Evolutionary conservation across 2,113 vertebrate genomes (phyloP), one percentile per base, ranked within the genome.

Genomic region (Ochotona curzoniae): DNA sequence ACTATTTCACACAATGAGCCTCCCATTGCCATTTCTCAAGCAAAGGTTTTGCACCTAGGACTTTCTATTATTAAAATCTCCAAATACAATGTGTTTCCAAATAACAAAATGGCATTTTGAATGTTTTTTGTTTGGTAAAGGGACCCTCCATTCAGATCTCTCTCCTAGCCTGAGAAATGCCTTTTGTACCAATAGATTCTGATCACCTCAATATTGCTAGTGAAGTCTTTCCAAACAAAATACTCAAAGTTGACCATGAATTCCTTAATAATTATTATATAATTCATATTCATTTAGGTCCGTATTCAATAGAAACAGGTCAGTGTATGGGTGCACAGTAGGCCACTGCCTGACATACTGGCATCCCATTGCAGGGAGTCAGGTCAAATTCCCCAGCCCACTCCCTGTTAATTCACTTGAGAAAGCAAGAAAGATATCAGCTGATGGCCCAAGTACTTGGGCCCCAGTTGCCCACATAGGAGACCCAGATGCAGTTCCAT

Each of bases 201-300:
- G 74, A 4, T 8, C 73, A 44, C 28, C n/a, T 21, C 81, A 91
- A 75, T 70, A 71, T 14, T 83, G 73, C 57, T 76, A 71, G 23
- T 51, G 66, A 92, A 87, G n/a, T 91, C 5, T 61, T 87, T 87
- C 12, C n/a, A 93, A 79, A 79, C 74, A 82, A 54, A 30, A 80
- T 49, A 79, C 88, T 28, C 66, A 38, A 90, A 69, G 15, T 3
- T 32, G 10, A 44, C 69, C 71, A 73, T 69, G 61, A 84, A 92
- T 32, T 4, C 28, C 60, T 25, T n/a, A 76, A 49, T 32, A 66
- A 1, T 8, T 83, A 73, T 18, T 76, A 51, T 4, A 54, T 54
- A 61, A 66, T 82, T 18, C 30, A 6, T 30, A 38, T 90, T 89
- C 15, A 76, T 38, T 63, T 73, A 83, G 71, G 82, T 64, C 23